Conservation (phyloP, 2,113 vertebrate species). For the Alouatta palliata region DNA sequence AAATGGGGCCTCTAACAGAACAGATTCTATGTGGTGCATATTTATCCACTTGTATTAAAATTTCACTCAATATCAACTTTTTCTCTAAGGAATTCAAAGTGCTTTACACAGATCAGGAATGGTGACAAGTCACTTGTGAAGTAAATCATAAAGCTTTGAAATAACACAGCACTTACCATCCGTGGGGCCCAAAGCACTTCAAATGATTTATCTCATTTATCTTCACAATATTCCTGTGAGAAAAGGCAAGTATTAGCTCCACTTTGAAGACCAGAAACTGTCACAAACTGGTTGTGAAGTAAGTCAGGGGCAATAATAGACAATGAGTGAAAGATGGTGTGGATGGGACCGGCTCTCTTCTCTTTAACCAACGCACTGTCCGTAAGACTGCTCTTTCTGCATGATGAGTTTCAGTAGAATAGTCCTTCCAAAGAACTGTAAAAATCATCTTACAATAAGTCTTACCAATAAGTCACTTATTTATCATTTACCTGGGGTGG, state of each 20-base stretch:
- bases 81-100: slow-evolving; percentile 48
- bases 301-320: neutral
- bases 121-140: slow-evolving; percentile 26
- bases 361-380: neutral
- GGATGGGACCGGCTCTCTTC: neutral
- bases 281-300: neutral
- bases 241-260: slow-evolving; percentile 36
- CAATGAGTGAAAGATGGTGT: neutral
- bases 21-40: neutral
- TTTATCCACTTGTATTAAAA: slow-evolving; percentile 55
- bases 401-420: neutral
- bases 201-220: slow-evolving; percentile 30
- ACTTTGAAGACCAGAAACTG: neutral
- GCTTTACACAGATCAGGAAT: slow-evolving; percentile 38
- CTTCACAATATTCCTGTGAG: neutral
- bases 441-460: neutral
- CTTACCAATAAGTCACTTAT: neutral
- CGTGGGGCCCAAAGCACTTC: slow-evolving; percentile 31
- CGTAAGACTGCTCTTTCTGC: neutral
- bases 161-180: slow-evolving; percentile 23
- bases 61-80: slow-evolving; percentile 16
- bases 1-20: neutral
- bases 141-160: slow-evolving; percentile 53
- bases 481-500: neutral
- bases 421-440: neutral